Evolutionary conservation across 1,140 invertebrate genomes (phyloP).

Genomic region (Drosophila nigrodunni): DNA sequence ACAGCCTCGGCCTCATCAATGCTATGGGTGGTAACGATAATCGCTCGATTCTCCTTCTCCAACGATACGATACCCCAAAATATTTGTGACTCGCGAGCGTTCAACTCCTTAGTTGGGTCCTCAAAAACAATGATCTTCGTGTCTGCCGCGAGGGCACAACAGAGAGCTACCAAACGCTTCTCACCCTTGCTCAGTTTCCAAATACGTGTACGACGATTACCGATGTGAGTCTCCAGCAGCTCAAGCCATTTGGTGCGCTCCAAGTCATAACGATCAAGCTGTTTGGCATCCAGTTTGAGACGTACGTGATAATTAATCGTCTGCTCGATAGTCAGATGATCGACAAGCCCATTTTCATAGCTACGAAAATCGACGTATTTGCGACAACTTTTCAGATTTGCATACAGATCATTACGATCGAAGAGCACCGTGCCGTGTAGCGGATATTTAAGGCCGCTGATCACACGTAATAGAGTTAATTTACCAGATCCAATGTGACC

Average conservation of each 20-base stretch:
- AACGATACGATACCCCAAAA: conserved; percentile 88
- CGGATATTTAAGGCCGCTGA: conserved; percentile 91
- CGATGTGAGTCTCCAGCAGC: conserved; percentile 39
- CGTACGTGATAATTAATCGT: conserved; percentile 64
- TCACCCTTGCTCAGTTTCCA: conserved; percentile 26
- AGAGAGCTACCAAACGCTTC: conserved; percentile 57
- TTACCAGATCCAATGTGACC: conserved; percentile 90
- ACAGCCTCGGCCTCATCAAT: conserved; percentile 66
- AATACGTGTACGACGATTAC: conserved; percentile 20
- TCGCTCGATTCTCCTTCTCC: conserved; percentile 59
- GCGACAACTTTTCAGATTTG: neutral
- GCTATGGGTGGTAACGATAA: conserved; percentile 64
- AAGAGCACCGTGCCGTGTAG: conserved; percentile 38
- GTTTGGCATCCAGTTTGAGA: conserved; percentile 32
- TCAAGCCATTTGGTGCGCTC: conserved; percentile 65
- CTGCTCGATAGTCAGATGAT: conserved; percentile 61
- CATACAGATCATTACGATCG: conserved; percentile 36
- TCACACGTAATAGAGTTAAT: conserved; percentile 91
- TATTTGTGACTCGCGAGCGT: conserved; percentile 84
- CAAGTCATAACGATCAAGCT: conserved; percentile 22
- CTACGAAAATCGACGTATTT: conserved; percentile 56
- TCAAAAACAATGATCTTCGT: conserved; percentile 64
- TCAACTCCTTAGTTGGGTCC: conserved; percentile 58
- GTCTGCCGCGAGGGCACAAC: conserved; percentile 52
- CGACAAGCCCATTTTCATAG: conserved; percentile 52